Conservation (phyloP, 2,797 vertebrate species). For the Alcedo quadribrachys region DNA sequence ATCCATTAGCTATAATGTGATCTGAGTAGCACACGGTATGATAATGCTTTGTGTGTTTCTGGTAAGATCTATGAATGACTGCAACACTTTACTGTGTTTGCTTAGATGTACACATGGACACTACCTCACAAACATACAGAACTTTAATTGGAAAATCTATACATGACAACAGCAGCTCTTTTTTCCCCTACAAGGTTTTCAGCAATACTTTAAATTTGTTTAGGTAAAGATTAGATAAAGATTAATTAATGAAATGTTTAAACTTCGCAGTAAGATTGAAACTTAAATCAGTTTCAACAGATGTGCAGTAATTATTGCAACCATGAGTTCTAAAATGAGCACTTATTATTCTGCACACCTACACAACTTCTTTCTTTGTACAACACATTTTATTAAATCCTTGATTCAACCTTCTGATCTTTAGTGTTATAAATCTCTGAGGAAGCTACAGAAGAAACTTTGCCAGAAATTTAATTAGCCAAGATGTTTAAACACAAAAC, state of each 20-base stretch:
- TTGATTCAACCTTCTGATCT: constrained; percentile 61
- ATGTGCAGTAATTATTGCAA: constrained; percentile 12
- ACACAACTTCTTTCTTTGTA: constrained; percentile 52
- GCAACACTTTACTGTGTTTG: not conserved
- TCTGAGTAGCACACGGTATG: not conserved
- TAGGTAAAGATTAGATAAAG: constrained; percentile 50
- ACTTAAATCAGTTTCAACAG: constrained; percentile 40
- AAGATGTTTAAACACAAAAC: constrained; percentile 15
- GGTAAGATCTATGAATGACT: not conserved
- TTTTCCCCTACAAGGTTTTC: not conserved
- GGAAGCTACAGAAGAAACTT: constrained; percentile 25
- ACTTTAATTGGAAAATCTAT: not conserved
- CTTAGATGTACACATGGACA: not conserved
- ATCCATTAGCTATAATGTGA: not conserved
- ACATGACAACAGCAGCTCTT: not conserved
- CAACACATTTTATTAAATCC: constrained; percentile 64
- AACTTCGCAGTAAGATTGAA: constrained; percentile 39
- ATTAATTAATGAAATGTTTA: constrained; percentile 33
- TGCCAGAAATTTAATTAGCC: constrained; percentile 46
- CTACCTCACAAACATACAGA: not conserved
- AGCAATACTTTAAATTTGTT: not conserved
- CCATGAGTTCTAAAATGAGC: not conserved
- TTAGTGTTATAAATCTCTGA: constrained; percentile 59
- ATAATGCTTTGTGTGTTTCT: not conserved
- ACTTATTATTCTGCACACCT: constrained; percentile 49